Base-by-base conservation (phyloP, 2,113 vertebrate genomes). In the Bubalus kerabau region DNA sequence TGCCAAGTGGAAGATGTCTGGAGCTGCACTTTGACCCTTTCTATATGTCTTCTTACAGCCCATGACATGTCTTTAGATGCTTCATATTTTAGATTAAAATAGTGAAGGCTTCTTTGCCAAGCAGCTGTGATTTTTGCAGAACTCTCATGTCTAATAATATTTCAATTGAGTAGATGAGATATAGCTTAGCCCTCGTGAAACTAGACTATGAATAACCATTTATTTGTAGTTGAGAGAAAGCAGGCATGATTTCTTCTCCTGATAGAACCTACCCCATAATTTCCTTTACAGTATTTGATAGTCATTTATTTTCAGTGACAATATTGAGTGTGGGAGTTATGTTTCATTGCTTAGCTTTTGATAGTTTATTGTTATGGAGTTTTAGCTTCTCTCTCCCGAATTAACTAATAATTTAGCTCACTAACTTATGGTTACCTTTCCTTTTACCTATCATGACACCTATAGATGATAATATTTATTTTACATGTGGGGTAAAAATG, bases 61-160 rank as follows among this genome's bases (percentile, higher is more conserved):
- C 46, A 30, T 57, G 76, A 57, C 56, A 81, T 43, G 28, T n/a
- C 76, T 92, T 85, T 64, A 59, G 85, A 36, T 30, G 21, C 15
- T 94, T 56, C 26, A 92, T 36, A 87, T 83, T 82, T 90, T 92
- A 88, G 11, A 78, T 85, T 82, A 86, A 95, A 97, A 87, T 40
- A 93, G 54, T 19, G 64, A 95, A 13, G 28, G 5, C 78, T 52
- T 81, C 23, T 43, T 84, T 71, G 90, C 43, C 81, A 82, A 91
- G 67, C 67, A 94, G 82, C 57, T 96, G 60, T 46, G 50, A 78
- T 57, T 95, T 74, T 94, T 86, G 28, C 88, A 78, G 56, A 56
- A 7, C 46, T 78, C 62, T 94, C 14, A 78, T 56, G 48, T 89
- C 89, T 97, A 93, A 93, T 95, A 93, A 86, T 95, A 97, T 28